These are phyloP conservation scores for Dufourea novaeangliae DNA, from an alignment of 1,140 invertebrate species.

Conservation along the genomic window DNA sequence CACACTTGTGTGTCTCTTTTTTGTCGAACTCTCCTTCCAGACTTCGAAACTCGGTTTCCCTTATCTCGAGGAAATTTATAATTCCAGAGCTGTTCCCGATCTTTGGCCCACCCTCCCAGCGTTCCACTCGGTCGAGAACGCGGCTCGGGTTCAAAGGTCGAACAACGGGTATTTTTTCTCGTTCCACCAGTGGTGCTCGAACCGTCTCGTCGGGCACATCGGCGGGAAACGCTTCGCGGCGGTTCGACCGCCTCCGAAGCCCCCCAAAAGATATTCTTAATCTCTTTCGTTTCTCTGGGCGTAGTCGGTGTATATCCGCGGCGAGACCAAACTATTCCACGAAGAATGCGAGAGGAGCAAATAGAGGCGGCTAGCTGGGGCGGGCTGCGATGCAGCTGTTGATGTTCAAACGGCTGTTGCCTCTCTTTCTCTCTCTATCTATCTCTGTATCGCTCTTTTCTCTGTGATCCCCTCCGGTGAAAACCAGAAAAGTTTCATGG, in stretches of 20 bases:
- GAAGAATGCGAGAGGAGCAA: conserved; percentile 78
- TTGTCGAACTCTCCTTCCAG: too few species aligned
- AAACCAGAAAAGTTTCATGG: conserved; percentile 39
- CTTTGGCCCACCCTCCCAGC: not conserved
- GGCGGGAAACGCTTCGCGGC: conserved; percentile 2
- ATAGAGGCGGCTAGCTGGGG: conserved; percentile 61
- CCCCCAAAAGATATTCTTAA: conserved; percentile 65
- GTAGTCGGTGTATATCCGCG: conserved; percentile 59
- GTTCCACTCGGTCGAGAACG: conserved; percentile 18
- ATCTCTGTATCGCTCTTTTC: not conserved
- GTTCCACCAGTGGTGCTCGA: conserved; percentile 55
- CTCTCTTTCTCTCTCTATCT: conserved; percentile 15
- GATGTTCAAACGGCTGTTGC: conserved; percentile 67
- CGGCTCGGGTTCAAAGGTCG: conserved; percentile 54
- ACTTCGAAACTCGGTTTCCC: not conserved
- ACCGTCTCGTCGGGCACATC: not conserved
- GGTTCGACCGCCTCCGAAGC: conserved; percentile 16
- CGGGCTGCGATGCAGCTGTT: conserved; percentile 75
- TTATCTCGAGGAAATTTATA: conserved; percentile 47
- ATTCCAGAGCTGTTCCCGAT: conserved; percentile 21
- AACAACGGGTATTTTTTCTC: conserved; percentile 47
- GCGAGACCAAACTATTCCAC: conserved; percentile 71
- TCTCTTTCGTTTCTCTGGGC: conserved; percentile 53
- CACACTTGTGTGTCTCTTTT: too few species aligned
- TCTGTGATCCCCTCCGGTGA: conserved; percentile 1